Base-by-base conservation (phyloP, 2,888 invertebrate species). In the Drosophila putrida region DNA sequence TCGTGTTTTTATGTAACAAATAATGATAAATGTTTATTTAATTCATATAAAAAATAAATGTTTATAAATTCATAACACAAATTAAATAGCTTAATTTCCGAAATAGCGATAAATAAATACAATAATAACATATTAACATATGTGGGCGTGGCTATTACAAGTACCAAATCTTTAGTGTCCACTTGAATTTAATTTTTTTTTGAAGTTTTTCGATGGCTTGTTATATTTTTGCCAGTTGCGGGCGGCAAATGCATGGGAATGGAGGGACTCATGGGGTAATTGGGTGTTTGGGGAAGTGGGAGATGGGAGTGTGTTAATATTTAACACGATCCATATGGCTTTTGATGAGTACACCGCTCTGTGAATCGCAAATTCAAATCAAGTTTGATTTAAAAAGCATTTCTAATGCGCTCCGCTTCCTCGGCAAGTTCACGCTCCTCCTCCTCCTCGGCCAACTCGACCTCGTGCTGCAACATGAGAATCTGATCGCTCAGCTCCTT, bases 401-500 rank as follows among this genome's bases (percentile, higher is more conserved):
- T 33, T 1, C 43, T 66, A 2, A 20, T 15, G 20, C 54, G 65
- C 44, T 62, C 68, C 59, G 49, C 31, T 25, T 58, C 60, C 28
- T 69, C 78, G 27, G 41, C 43, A 38, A 62, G 50, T 47, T 77
- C 82, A 15, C 53, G 76, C 10, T 69, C 71, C 49, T 86, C 83
- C 55, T 90, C 84, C 53, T 73, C 81, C 53, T 88, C 86, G 60
- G 84, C 90, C 61, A 75, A 64, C 46, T 90, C 90, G 55, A 91
- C 78, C 68, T 90, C 90, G 39, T 82, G 77, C 69, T 91, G 79
- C 20, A 91, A 68, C 80, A 85, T 82, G 5, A 69, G 78, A 0
- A 91, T 80, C 66, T 87, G 80, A 6, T 80, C 86, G 43, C 64
- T 74, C 51, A 91, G 71, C 58, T 89, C 90, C 62, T 80, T 74